Evolutionary conservation across 2,113 vertebrate genomes (phyloP).

Genomic region (Caloenas nicobarica): DNA sequence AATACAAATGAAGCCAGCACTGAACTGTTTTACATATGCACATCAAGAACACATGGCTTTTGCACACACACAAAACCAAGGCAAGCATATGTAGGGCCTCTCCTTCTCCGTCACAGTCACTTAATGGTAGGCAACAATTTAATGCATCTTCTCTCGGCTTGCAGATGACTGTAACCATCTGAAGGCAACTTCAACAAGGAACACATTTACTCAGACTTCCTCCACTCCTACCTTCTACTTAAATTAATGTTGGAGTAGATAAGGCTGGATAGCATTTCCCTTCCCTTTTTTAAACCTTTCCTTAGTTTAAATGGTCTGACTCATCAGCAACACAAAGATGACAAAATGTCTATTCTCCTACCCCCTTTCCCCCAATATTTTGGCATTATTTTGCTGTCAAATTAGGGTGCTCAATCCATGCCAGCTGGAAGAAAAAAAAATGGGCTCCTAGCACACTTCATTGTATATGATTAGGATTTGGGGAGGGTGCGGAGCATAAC

Average conservation of each 20-base stretch:
- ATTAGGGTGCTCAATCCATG: conserved; percentile 11
- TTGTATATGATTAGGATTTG: conserved; percentile 40
- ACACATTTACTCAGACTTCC: conserved; percentile 37
- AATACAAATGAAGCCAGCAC: neutral
- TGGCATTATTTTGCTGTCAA: conserved; percentile 41
- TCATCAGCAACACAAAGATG: conserved; percentile 47
- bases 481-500: conserved; percentile 38
- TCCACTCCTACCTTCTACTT: conserved; percentile 43
- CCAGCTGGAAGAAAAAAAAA: neutral
- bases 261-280: conserved; percentile 27
- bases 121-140: neutral
- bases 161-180: neutral
- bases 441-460: neutral
- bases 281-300: conserved; percentile 39
- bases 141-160: neutral
- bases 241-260: conserved; percentile 47
- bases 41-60: fast-evolving
- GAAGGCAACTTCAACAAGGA: neutral
- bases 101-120: neutral
- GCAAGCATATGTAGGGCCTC: fast-evolving
- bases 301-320: conserved; percentile 35
- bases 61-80: neutral
- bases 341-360: conserved; percentile 22
- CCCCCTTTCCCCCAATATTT: neutral
- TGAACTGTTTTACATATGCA: fast-evolving